Evolutionary conservation across 2,797 vertebrate species (phyloP), one percentile per base, ranked within the genome.

Genomic region (Echiichthys vipera): DNA sequence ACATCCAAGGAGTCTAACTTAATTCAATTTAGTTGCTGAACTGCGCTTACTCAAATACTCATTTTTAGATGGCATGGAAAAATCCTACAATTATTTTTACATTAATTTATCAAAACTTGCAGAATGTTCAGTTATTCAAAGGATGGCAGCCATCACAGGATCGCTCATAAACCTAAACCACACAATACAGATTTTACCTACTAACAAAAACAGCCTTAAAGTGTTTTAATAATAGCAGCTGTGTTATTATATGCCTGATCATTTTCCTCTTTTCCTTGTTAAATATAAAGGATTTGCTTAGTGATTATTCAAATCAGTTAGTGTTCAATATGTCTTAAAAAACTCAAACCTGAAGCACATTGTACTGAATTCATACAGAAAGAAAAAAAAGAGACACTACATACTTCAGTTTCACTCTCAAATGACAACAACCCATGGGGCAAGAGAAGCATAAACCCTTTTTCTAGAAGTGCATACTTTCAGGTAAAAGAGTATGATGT

Each of bases 401-500:
- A 36, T 42, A 24, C 13, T 32, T 77, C 39, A 11, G 27, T 46
- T 71, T 76, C 20, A 24, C 62, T 51, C 36, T 75, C 14, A 51
- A 30, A 70, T 27, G 46, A 65, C 32, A 75, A 56, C 15, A 65
- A 55, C 37, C 22, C 27, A 15, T 58, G 37, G 55, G 42, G 40
- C 24, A 42, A 51, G 8, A 13, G 43, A 78, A 18, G 32, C 57
- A 57, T 57, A 56, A 39, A 39, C 54, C 43, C 27, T 29, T 83
- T 80, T 49, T 50, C 56, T 32, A 51, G 73, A 88, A 84, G 24
- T 30, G 71, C 32, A 42, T 22, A 27, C 17, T 83, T 85, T 89
- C 66, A 80, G 46, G 74, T 83, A 64, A 89, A 69, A 54, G 46
- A n/a, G 51, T 80, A 37, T 84, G 79, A 85, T 83, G 84, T 78